Base-by-base conservation (phyloP, 2,888 invertebrate species). In the Eudemis profundana region DNA sequence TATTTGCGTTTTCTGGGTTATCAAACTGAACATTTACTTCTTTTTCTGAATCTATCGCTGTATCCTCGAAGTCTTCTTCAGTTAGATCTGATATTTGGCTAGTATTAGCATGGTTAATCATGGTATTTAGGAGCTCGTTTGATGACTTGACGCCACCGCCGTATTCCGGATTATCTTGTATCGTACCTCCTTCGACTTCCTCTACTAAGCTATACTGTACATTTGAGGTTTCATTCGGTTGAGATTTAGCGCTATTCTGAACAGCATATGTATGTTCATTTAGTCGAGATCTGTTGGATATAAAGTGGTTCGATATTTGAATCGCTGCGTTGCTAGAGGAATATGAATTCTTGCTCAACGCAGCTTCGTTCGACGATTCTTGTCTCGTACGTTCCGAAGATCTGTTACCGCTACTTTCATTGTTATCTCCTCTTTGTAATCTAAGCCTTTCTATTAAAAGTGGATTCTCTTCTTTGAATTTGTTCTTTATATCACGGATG, bases 391-490 rank as follows among this genome's bases (percentile, higher is more conserved):
- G 36, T n/a, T 42, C 53, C 44, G 72, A 69, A 12, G 75, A 76
- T 60, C 61, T 61, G 40, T 76, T 70, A 7, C 60, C 70, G 69
- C 75, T 79, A 12, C 57, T 68, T 47, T 79, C 74, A 36, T 74
- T 77, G 56, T 51, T 73, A 50, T 68, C 73, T 53, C 70, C 70
- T 23, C 44, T 76, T 63, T 78, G 67, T 23, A 53, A 38, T 72
- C 70, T 78, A 15, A 92, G 61, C 61, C 76, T 78, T 68, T 79
- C 76, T 0, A 90, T 66, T 8, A 91, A 54, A 42, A 75, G 63
- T 2, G 79, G 81, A 71, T 92, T 74, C 0, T 82, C 75, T 36
- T 67, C 71, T 81, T 83, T 90, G 42, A 92, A 92, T 64, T 80
- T 78, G 23, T 72, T 71, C 21, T 92, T 23, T 1, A 87, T 73